Conservation (phyloP, 2,113 vertebrate species). For the Lynx canadensis region DNA sequence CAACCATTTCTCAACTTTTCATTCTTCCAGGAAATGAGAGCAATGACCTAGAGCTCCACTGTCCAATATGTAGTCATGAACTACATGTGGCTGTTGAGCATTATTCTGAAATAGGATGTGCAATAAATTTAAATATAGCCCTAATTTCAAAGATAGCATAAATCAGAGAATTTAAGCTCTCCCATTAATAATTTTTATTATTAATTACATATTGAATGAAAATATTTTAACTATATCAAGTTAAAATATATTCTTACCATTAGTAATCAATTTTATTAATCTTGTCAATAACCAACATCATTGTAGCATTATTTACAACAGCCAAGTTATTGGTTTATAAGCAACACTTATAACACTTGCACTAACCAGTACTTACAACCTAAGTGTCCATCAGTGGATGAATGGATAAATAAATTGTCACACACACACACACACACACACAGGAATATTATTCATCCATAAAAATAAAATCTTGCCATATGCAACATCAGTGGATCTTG, state of each 20-base stretch:
- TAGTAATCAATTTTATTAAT: background rate
- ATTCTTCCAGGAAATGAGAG: background rate
- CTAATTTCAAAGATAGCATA: background rate
- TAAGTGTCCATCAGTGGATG: background rate
- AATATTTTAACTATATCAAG: background rate
- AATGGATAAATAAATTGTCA: background rate
- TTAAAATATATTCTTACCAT: background rate
- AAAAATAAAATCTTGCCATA: background rate
- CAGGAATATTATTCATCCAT: background rate
- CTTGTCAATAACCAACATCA: background rate
- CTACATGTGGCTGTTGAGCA: fast-evolving
- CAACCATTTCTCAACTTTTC: background rate
- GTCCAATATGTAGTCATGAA: background rate
- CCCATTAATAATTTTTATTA: background rate
- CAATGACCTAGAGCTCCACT: background rate
- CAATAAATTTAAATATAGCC: background rate
- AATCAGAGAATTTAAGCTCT: background rate
- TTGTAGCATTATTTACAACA: background rate
- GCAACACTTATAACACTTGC: background rate
- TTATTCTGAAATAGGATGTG: background rate
- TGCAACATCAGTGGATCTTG: background rate
- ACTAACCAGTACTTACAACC: background rate
- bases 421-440: background rate
- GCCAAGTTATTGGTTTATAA: background rate
- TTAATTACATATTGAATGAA: background rate